Conservation (phyloP, 2,113 vertebrate genomes). For the Mirounga angustirostris region DNA sequence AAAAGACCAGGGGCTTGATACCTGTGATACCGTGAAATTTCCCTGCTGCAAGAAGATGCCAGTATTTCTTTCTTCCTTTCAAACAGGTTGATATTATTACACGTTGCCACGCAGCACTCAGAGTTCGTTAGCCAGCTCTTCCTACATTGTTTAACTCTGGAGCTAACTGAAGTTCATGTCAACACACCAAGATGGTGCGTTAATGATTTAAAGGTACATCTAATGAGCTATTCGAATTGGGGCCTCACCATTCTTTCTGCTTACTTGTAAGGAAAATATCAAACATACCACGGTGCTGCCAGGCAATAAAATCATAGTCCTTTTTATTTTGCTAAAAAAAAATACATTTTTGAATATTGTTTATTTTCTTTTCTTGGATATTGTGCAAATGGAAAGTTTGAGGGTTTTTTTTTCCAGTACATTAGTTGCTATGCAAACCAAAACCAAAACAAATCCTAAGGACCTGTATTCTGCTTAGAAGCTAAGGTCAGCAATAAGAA, state of each 20-base stretch:
- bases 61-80: neutral
- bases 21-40: neutral
- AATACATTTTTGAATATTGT: neutral
- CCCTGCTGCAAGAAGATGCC: conserved; percentile 30
- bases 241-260: neutral
- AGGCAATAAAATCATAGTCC: neutral
- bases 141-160: neutral
- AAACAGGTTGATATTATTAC: neutral
- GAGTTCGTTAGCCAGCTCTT: neutral
- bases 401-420: neutral
- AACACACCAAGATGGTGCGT: neutral
- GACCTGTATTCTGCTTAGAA: neutral
- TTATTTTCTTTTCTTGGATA: neutral
- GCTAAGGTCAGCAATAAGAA: neutral
- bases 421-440: neutral
- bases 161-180: neutral
- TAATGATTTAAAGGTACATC: neutral
- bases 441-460: neutral
- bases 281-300: neutral
- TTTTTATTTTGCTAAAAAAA: neutral
- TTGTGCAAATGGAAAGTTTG: conserved; percentile 5
- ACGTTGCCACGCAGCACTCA: neutral
- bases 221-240: neutral
- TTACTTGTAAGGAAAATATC: conserved; percentile 21
- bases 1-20: neutral